Evolutionary conservation across 2,888 invertebrate species (phyloP).

Genomic region (Siphlonurus alternatus): DNA sequence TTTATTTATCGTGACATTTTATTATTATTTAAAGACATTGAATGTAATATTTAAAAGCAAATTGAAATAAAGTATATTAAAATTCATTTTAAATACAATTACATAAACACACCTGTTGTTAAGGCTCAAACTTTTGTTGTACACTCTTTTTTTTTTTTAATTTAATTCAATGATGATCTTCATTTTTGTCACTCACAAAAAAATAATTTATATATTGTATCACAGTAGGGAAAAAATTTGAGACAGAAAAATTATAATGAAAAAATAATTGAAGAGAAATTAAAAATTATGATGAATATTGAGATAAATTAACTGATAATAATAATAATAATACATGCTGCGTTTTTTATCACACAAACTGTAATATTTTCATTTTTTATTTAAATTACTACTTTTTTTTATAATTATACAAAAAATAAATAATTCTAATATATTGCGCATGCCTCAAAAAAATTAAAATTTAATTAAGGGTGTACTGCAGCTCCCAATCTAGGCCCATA

Average conservation of each 20-base stretch:
- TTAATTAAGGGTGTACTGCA: constrained; percentile 51
- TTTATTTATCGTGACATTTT: too few relatives aligned
- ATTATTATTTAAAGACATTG: too few relatives aligned
- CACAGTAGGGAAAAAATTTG: constrained; percentile 5
- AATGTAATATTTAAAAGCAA: too few relatives aligned
- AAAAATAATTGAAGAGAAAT: neutral
- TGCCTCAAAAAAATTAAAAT: neutral
- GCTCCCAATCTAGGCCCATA: constrained; percentile 78
- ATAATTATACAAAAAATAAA: neutral
- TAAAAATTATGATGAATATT: constrained; percentile 1
- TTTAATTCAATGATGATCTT: neutral
- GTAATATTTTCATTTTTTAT: neutral
- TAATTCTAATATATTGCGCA: neutral
- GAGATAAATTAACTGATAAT: neutral
- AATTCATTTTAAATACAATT: too few relatives aligned
- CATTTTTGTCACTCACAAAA: neutral
- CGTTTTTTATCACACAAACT: neutral
- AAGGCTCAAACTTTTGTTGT: neutral
- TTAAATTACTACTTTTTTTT: neutral
- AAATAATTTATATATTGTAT: neutral
- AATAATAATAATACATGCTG: neutral
- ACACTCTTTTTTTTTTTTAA: neutral
- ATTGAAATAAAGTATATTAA: too few relatives aligned
- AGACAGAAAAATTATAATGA: constrained; percentile 4
- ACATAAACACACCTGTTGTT: too few relatives aligned